These are phyloP conservation scores for Scarus forsteni DNA, from an alignment of 2,797 vertebrate genomes.

Conservation along the genomic window DNA sequence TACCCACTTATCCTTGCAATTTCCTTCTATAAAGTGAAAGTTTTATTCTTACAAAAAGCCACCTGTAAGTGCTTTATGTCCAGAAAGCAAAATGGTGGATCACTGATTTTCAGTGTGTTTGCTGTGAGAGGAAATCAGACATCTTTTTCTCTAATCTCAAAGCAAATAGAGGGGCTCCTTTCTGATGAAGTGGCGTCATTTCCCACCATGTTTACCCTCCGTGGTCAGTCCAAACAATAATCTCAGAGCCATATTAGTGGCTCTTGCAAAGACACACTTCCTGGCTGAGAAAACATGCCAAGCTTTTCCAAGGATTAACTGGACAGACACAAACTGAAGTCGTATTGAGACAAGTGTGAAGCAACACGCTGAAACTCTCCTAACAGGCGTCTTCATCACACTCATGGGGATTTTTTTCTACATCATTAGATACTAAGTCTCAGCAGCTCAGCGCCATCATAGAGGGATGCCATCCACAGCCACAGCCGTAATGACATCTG, in stretches of 20 bases:
- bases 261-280: slow-evolving; percentile 1
- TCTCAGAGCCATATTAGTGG: slow-evolving; percentile 5
- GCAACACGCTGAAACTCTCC: slow-evolving; percentile 42
- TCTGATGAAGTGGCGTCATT: slow-evolving; percentile 38
- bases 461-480: slow-evolving; percentile 45
- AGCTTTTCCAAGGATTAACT: slow-evolving; percentile 43
- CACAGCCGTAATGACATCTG: slow-evolving; percentile 68
- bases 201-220: slow-evolving; percentile 23
- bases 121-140: slow-evolving; percentile 7
- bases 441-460: slow-evolving; percentile 41
- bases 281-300: neutral
- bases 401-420: slow-evolving; percentile 58
- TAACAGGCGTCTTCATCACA: slow-evolving; percentile 49
- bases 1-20: too few relatives aligned
- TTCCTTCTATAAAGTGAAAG: too few relatives aligned
- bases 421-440: slow-evolving; percentile 71
- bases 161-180: slow-evolving; percentile 18
- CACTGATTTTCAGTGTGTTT: slow-evolving; percentile 27
- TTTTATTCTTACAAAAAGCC: too few relatives aligned
- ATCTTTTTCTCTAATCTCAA: slow-evolving; percentile 12
- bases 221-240: slow-evolving; percentile 32
- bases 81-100: neutral
- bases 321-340: slow-evolving; percentile 45
- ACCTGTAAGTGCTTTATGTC: neutral
- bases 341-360: slow-evolving; percentile 45